Evolutionary conservation across 2,888 invertebrate species (phyloP).

Genomic region (Rhingia campestris): DNA sequence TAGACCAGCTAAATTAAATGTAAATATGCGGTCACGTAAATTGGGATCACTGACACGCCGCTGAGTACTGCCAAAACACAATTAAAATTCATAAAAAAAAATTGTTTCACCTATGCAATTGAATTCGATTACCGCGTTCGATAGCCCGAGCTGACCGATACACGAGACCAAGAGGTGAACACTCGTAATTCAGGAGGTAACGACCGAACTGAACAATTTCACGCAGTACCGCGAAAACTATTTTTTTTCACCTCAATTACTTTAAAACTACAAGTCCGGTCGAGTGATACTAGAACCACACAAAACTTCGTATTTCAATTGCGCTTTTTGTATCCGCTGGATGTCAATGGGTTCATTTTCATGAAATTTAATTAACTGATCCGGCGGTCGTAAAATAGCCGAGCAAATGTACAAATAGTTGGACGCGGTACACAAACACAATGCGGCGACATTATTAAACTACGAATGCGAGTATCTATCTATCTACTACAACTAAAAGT

Average conservation of each 20-base stretch:
- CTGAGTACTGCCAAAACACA: not conserved
- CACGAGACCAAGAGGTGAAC: constrained; percentile 22
- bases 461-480: no score
- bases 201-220: constrained; percentile 69
- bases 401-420: constrained; percentile 57
- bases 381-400: constrained; percentile 48
- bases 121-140: constrained; percentile 33
- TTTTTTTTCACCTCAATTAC: constrained; percentile 10
- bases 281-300: no score
- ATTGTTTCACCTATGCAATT: constrained; percentile 8
- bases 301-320: constrained; percentile 1
- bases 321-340: constrained; percentile 34
- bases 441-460: not conserved
- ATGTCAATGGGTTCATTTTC: constrained; percentile 71
- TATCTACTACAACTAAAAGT: not conserved
- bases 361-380: constrained; percentile 71
- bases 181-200: constrained; percentile 56
- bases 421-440: constrained; percentile 13
- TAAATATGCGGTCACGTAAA: constrained; percentile 51
- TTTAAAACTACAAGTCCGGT: not conserved
- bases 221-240: constrained; percentile 62
- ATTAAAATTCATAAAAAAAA: constrained; percentile 55
- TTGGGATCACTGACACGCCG: constrained; percentile 55
- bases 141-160: constrained; percentile 37
- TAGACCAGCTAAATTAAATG: constrained; percentile 10